phyloP scores from a whole-genome alignment of 2,113 vertebrate genomes.

The Lepidothrix coronata region DNA sequence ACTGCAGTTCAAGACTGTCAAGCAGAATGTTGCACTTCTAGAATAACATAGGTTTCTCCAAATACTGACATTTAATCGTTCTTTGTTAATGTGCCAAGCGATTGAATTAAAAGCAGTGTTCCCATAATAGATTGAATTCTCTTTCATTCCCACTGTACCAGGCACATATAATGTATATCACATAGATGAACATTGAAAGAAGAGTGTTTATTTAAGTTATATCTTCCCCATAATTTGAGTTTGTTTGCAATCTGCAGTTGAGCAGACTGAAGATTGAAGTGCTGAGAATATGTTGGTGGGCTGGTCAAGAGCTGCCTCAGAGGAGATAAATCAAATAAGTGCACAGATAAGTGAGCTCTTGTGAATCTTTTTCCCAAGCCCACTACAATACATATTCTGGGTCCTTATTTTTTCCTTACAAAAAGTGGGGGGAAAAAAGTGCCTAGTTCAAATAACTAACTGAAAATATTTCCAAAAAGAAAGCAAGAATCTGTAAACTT shows the following conservation, averaged over 20 bases:
- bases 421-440: accelerated
- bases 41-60: neutral
- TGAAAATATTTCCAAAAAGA: neutral
- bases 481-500: neutral
- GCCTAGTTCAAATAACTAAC: neutral
- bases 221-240: neutral
- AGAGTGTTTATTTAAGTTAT: neutral
- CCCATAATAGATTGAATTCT: conserved; percentile 6
- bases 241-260: neutral
- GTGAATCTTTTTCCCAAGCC: neutral
- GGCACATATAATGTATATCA: neutral
- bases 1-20: neutral
- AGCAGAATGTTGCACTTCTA: conserved; percentile 20
- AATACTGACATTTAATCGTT: conserved; percentile 9
- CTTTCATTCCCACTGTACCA: neutral
- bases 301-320: neutral
- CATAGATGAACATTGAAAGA: neutral
- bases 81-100: neutral
- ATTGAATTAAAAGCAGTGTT: neutral
- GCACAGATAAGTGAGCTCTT: neutral
- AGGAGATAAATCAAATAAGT: neutral
- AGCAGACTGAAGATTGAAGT: neutral
- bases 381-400: neutral
- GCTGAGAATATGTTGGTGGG: neutral
- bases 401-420: neutral